Base-by-base conservation (phyloP, 2,113 vertebrate species). In the Smithornis capensis region DNA sequence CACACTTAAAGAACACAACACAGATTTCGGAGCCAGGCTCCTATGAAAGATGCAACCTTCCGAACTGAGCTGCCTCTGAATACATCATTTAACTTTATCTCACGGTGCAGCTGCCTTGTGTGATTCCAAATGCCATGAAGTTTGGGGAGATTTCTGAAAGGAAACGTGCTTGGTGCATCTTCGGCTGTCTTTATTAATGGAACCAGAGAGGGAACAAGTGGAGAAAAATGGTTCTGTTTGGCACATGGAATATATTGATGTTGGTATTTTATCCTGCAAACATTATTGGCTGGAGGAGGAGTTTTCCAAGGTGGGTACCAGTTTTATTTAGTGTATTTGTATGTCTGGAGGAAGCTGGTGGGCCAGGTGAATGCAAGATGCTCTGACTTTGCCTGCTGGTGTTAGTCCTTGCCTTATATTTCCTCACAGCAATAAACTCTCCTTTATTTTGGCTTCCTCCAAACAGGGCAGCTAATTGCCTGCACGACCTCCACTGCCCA, bases 21-120 rank as follows among this genome's bases (percentile, higher is more conserved):
- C 12, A 19, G 29, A 35, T 74, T 89, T 67, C 1, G 0, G 70
- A 0, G 3, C 57, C 86, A 67, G 90, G 83, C 90, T 93, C 53
- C 69, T 10, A 8, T 92, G 93, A 92, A 95, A 89, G 93, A 96
- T 89, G 93, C 70, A 87, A 82, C 92, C 82, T 93, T 95, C 92
- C 1, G 8, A 91, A 68, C 73, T 0, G 11, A 94, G 92, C 79
- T 5, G 1, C 42, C 81, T 14, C 84, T 89, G 80, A 94, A 96
- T 90, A 63, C 93, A 92, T 90, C 80, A 84, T 65, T 92, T 62
- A 70, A 95, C 94, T 97, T 90, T 96, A 95, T 95, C 97, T 96
- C 92, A 42, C 24, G 3, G 57, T 12, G 45, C 97, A 97, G 97
- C 95, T 96, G 97, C 49, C 89, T 91, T 6, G 9, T 77, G 85